These are phyloP conservation scores for Harpagoxenus sublaevis DNA, from an alignment of 2,888 invertebrate genomes.

Conservation along the genomic window DNA sequence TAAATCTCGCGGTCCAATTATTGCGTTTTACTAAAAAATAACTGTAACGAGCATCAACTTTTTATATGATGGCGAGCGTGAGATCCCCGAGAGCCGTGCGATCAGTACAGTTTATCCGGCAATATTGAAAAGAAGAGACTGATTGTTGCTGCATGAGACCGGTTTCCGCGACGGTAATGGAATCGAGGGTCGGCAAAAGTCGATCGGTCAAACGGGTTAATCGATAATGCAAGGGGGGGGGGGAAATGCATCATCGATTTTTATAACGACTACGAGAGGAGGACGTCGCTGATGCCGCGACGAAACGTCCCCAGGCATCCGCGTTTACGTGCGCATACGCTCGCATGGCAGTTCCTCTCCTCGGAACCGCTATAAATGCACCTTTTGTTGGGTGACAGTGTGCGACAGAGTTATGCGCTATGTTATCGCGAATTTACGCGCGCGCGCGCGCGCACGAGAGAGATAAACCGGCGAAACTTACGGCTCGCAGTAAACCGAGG, in stretches of 20 bases:
- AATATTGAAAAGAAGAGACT: conserved; percentile 34
- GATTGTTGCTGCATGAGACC: conserved; percentile 60
- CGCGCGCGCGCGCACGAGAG: not conserved
- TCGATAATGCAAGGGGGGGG: conserved; percentile 68
- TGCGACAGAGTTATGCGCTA: conserved; percentile 57
- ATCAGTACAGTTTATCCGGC: conserved; percentile 54
- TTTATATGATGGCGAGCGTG: conserved; percentile 36
- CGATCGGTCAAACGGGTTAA: conserved; percentile 70
- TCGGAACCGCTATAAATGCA: conserved; percentile 50
- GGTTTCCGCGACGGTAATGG: conserved; percentile 72
- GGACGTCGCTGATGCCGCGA: not conserved
- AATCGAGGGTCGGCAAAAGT: conserved; percentile 78
- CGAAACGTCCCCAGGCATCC: not conserved
- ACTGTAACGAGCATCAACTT: not conserved
- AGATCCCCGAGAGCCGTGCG: conserved; percentile 50
- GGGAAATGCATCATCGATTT: conserved; percentile 65
- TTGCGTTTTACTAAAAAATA: conserved; percentile 1
- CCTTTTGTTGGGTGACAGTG: conserved; percentile 62
- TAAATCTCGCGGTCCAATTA: not conserved
- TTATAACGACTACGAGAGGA: conserved; percentile 63
- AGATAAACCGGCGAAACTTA: conserved; percentile 55
- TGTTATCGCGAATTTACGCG: conserved; percentile 51
- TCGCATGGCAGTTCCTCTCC: conserved; percentile 8
- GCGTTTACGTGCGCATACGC: conserved; percentile 23
- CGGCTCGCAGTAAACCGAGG: conserved; percentile 31